Evolutionary conservation across 2,888 invertebrate species (phyloP).

Genomic region (Neocrepidodera transversa): DNA sequence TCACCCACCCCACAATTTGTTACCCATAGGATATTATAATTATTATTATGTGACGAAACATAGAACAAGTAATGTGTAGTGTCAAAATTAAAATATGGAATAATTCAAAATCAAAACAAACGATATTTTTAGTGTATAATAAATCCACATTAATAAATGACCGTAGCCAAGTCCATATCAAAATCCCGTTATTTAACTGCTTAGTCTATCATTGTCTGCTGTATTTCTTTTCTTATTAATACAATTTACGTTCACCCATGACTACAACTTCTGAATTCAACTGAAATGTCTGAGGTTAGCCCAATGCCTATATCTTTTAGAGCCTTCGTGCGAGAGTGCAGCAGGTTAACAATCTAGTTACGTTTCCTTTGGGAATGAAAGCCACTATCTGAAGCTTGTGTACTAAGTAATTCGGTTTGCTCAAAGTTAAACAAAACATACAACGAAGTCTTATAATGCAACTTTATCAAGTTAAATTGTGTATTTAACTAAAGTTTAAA

Average conservation of each 20-base stretch:
- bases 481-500: not conserved
- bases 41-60: too few species aligned
- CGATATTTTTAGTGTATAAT: too few species aligned
- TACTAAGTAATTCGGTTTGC: slow-evolving; percentile 20
- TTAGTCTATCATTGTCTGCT: not conserved
- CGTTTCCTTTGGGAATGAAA: slow-evolving; percentile 7
- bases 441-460: not conserved
- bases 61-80: too few species aligned
- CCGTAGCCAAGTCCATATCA: too few species aligned
- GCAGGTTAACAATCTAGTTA: slow-evolving; percentile 20
- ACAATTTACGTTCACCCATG: slow-evolving; percentile 4
- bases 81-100: too few species aligned
- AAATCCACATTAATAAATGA: too few species aligned
- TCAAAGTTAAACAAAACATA: slow-evolving; percentile 16
- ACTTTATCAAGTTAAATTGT: not conserved
- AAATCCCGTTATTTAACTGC: not conserved
- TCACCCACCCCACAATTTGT: too few species aligned
- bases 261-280: not conserved
- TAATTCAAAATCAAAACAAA: too few species aligned
- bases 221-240: slow-evolving; percentile 5
- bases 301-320: not conserved
- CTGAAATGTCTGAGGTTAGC: slow-evolving; percentile 11
- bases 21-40: too few species aligned
- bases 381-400: slow-evolving; percentile 7
- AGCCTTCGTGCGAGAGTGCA: not conserved